Percentiles rank a stretch among this genome's conserved stretches.
Conservation (phyloP, 1,140 invertebrate genomes). For the Drosophila kohkoa region DNA sequence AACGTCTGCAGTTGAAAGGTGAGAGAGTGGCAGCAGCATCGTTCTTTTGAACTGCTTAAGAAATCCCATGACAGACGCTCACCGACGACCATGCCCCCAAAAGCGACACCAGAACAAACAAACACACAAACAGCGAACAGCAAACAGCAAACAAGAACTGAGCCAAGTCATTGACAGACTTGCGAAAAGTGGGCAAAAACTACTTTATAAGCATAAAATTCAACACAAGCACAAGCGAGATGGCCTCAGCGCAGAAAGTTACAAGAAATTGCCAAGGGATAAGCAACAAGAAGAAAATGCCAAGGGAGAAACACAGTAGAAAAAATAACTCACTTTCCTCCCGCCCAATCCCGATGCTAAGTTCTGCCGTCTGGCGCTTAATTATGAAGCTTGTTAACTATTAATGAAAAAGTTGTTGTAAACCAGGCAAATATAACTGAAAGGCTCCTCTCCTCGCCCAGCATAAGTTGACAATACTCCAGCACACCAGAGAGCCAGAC, state of each 20-base stretch:
- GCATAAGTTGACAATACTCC: conserved; percentile 52
- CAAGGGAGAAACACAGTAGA: conserved; percentile 5
- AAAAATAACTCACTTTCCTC: conserved; percentile 6
- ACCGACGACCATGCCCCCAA: conserved; percentile 10
- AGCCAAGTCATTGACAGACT: conserved; percentile 66
- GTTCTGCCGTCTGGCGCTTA: conserved; percentile 65
- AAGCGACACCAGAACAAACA: conserved; percentile 34
- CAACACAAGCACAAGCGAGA: conserved; percentile 14
- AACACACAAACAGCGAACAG: conserved; percentile 51
- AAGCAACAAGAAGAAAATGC: conserved; percentile 22
- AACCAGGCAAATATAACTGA: conserved; percentile 61
- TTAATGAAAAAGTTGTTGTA: conserved; percentile 83
- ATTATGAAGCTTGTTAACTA: conserved; percentile 83
- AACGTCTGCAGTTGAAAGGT: conserved; percentile 70
- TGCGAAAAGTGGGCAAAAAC: conserved; percentile 43
- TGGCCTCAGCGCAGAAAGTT: conserved; percentile 23
- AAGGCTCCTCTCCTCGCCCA: background rate
- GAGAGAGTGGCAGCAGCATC: conserved; percentile 6
- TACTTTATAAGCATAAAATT: conserved; percentile 66
- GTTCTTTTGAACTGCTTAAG: conserved; percentile 54
- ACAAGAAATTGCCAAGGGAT: conserved; percentile 44
- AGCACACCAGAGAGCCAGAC: background rate
- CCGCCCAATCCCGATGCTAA: conserved; percentile 8
- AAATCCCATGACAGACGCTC: conserved; percentile 63
- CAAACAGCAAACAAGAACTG: conserved; percentile 24